phyloP scores from a whole-genome alignment of 2,113 vertebrate genomes.

The Hylia prasina region DNA sequence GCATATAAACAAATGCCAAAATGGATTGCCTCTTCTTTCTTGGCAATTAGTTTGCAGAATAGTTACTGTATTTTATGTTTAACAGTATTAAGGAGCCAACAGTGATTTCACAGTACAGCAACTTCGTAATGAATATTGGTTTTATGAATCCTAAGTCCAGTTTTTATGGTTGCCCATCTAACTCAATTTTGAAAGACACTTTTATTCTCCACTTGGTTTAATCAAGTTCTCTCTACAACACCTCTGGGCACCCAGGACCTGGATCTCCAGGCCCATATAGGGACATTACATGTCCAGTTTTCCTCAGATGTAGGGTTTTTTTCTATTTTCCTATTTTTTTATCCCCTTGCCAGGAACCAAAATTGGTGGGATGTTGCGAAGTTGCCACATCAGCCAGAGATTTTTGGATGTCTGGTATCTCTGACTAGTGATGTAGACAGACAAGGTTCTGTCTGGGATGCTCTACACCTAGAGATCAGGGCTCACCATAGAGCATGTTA shows the following conservation, averaged over 20 bases:
- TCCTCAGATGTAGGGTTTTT: rapidly evolving
- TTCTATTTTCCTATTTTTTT: not conserved
- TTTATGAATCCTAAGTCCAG: conserved; percentile 18
- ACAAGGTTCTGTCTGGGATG: not conserved
- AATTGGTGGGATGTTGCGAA: not conserved
- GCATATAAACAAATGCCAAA: conserved; percentile 35
- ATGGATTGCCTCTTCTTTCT: conserved; percentile 38
- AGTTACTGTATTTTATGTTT: conserved; percentile 50
- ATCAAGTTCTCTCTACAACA: not conserved
- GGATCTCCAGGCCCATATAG: not conserved
- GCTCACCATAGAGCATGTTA: rapidly evolving
- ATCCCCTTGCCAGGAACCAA: not conserved
- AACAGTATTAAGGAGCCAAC: conserved; percentile 35
- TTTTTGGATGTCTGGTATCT: not conserved
- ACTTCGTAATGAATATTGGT: conserved; percentile 27
- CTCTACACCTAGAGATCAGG: not conserved
- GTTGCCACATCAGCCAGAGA: not conserved
- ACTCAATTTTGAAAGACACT: not conserved
- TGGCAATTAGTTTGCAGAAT: conserved; percentile 43
- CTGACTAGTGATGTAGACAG: not conserved
- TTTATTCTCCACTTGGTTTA: not conserved
- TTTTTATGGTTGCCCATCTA: not conserved
- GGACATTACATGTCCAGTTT: not conserved
- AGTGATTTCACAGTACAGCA: conserved; percentile 31
- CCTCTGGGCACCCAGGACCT: not conserved